Base-by-base conservation (phyloP, 1,140 invertebrate genomes). In the Heliothis subflexa region DNA sequence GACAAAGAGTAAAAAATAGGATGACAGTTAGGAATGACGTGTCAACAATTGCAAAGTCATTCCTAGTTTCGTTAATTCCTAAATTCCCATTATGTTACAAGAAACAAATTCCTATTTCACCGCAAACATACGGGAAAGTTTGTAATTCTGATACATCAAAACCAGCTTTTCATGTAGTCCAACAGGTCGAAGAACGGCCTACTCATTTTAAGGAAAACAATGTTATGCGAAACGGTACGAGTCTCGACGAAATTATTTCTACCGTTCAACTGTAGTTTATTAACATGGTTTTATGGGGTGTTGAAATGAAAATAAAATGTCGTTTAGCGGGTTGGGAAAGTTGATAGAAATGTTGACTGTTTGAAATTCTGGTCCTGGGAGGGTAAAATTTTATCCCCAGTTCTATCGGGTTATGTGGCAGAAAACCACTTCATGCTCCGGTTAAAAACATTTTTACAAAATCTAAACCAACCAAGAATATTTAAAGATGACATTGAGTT, bases 161-260 rank as follows among this genome's bases (percentile, higher is more conserved):
- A 74, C 72, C 40, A 13, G 72, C 61, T 74, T 70, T 40, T 16
- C 12, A 47, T 49, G 16, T 45, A 62, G 40, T 47, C 21, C 55
- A 61, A 72, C 70, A 57, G 70, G 70, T 74, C 72, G 45, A 0
- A 13, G 21, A 59, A 47, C 45, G 45, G 45, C 18, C 57, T 50
- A 21, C n/a, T 49, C 73, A 64, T 54, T 75, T 75, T 75, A 59
- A 70, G 72, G 72, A 64, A 75, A 52, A 54, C 73, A 75, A 50
- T 75, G 47, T 75, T 61, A 61, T 9, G 16, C 11, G 52, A 62
- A 75, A 64, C 73, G 59, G 73, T 75, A 75, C 33, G 64, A 25
- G 14, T 59, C 59, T 3, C 5, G 3, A 47, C 59, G 25, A 21
- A 49, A 74, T 64, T 75, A 64, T 52, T 75, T 52, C 47, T 49